These are phyloP conservation scores for Merluccius polli DNA, from an alignment of 2,797 vertebrate genomes.

Conservation along the genomic window DNA sequence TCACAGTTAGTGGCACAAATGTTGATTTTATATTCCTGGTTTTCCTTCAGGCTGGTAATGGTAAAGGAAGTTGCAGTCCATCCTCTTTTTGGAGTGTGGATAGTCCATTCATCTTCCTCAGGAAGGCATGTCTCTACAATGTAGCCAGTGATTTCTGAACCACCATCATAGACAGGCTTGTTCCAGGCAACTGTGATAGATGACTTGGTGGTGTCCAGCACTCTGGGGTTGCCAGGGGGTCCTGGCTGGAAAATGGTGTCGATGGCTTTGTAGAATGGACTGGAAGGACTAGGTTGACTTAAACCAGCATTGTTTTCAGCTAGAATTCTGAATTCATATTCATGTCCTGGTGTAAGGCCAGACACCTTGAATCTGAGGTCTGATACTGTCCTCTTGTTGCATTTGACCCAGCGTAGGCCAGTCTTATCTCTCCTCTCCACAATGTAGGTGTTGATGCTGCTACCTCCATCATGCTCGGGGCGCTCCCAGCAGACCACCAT, in stretches of 20 bases:
- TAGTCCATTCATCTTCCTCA: slow-evolving; percentile 96
- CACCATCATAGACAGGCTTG: slow-evolving; percentile 97
- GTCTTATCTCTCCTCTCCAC: slow-evolving; percentile 92
- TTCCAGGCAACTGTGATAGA: slow-evolving; percentile 97
- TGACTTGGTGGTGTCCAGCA: slow-evolving; percentile 92
- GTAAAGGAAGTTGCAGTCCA: slow-evolving; percentile 92
- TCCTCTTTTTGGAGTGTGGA: slow-evolving; percentile 86
- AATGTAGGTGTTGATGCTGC: slow-evolving; percentile 90
- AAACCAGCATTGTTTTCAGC: slow-evolving; percentile 97
- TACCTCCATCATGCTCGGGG: slow-evolving; percentile 93
- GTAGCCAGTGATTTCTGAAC: slow-evolving; percentile 96
- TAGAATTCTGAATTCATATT: slow-evolving; percentile 94
- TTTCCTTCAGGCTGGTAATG: slow-evolving; percentile 90
- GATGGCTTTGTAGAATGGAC: slow-evolving; percentile 92
- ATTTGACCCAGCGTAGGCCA: slow-evolving; percentile 95
- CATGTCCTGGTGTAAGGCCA: slow-evolving; percentile 89
- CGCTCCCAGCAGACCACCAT: slow-evolving; percentile 99
- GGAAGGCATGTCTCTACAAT: slow-evolving; percentile 93
- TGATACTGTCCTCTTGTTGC: slow-evolving; percentile 90
- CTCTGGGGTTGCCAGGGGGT: slow-evolving; percentile 92
- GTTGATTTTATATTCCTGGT: slow-evolving; percentile 95
- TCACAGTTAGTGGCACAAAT: slow-evolving; percentile 95
- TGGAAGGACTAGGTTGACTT: slow-evolving; percentile 86
- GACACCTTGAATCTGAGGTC: slow-evolving; percentile 93
- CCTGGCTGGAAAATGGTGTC: slow-evolving; percentile 97